Conservation (phyloP, 2,113 vertebrate species). For the Scopus umbretta region DNA sequence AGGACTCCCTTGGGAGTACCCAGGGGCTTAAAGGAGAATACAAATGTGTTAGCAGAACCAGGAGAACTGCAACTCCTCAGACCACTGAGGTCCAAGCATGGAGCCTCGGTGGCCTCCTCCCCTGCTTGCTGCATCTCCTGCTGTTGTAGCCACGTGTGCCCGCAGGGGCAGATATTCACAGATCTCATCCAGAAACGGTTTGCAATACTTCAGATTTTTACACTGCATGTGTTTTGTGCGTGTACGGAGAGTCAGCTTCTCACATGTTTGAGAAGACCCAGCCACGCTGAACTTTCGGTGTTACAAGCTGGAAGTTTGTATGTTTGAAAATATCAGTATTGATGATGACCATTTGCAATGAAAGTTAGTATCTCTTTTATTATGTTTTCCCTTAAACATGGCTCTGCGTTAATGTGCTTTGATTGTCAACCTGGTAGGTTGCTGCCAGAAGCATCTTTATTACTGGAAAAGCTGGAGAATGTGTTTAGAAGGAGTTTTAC, state of each 20-base stretch:
- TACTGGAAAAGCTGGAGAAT: neutral
- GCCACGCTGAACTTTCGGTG: neutral
- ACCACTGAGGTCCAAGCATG: neutral
- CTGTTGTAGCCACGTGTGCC: neutral
- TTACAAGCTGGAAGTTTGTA: neutral
- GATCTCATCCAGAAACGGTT: neutral
- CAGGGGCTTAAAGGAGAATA: neutral
- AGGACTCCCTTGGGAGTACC: neutral
- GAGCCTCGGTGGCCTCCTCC: neutral
- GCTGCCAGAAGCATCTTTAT: neutral
- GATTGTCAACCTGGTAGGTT: neutral
- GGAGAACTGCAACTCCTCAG: neutral
- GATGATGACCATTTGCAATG: fast-evolving
- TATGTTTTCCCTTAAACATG: neutral
- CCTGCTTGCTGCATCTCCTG: neutral
- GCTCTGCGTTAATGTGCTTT: neutral
- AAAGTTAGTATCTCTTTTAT: neutral
- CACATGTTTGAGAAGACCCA: neutral
- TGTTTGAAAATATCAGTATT: neutral
- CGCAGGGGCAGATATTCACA: neutral
- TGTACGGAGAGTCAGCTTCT: neutral
- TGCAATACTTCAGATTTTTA: neutral
- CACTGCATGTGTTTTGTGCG: fast-evolving
- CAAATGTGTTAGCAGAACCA: neutral
- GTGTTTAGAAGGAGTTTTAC: neutral